A percentile compares a stretch with the other conserved stretches of the same genome.
Evolutionary conservation across 2,888 invertebrate species (phyloP).

Genomic region (Piscicola geometra): DNA sequence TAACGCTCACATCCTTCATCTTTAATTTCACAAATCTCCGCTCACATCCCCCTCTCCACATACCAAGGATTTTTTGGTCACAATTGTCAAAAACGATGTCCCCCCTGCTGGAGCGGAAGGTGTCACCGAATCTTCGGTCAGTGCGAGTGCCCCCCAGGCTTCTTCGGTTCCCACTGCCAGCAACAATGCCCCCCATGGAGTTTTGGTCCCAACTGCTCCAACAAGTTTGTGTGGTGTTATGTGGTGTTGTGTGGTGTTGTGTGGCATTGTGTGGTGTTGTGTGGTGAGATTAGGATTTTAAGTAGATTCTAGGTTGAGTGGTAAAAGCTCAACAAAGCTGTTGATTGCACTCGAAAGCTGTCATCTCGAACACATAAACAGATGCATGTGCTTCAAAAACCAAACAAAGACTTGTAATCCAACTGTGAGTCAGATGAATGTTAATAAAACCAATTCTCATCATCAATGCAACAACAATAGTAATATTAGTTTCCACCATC

Average conservation of each 20-base stretch:
- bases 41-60: not conserved
- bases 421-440: not conserved
- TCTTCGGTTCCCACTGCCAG: conserved; percentile 71
- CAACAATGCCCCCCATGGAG: conserved; percentile 77
- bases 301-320: not conserved
- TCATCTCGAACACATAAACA: too few relatives aligned
- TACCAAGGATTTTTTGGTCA: conserved; percentile 51
- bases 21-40: not conserved
- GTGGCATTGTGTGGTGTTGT: too few relatives aligned
- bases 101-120: conserved; percentile 54
- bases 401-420: not conserved
- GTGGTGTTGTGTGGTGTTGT: too few relatives aligned
- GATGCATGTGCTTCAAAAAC: not conserved
- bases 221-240: conserved; percentile 45
- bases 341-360: not conserved
- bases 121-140: conserved; percentile 57
- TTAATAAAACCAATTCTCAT: not conserved
- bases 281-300: not conserved
- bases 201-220: conserved; percentile 72
- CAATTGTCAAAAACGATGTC: conserved; percentile 53
- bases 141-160: conserved; percentile 54
- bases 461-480: too few relatives aligned
- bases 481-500: too few relatives aligned
- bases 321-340: not conserved
- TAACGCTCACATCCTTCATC: too few relatives aligned